These are phyloP conservation scores for Stercorarius parasiticus DNA, from an alignment of 2,113 vertebrate species.

Conservation along the genomic window DNA sequence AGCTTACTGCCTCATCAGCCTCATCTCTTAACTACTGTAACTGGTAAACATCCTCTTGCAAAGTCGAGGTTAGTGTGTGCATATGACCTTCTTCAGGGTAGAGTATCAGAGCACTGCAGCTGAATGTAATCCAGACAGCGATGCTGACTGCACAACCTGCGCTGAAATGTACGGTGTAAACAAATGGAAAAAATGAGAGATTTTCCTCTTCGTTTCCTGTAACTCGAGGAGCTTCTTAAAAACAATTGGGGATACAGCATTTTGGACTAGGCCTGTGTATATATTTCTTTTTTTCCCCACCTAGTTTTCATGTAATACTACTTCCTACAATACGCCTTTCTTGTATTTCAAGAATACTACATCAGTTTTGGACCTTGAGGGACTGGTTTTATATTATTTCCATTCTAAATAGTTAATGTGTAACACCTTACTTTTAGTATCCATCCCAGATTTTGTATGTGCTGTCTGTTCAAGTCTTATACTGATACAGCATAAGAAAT, in stretches of 20 bases:
- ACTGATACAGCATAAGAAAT: rapidly evolving
- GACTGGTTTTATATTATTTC: not conserved
- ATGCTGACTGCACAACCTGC: not conserved
- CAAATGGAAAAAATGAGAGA: not conserved
- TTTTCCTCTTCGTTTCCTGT: too few relatives aligned
- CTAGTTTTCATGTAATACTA: not conserved
- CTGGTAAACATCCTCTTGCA: not conserved
- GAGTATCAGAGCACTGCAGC: not conserved
- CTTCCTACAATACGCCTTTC: not conserved
- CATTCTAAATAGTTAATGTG: not conserved
- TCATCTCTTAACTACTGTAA: not conserved
- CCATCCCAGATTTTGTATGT: not conserved
- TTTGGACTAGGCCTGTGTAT: not conserved
- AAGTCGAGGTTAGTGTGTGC: not conserved
- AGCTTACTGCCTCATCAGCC: not conserved
- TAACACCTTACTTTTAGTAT: not conserved
- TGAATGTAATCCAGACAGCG: not conserved
- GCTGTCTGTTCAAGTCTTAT: not conserved
- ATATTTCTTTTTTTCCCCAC: not conserved
- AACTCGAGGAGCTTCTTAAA: too few relatives aligned
- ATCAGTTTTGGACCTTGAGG: not conserved
- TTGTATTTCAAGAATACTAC: not conserved
- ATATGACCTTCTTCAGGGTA: not conserved
- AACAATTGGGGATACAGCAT: not conserved
- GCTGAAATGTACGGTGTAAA: not conserved